Percentiles rank a stretch among this genome's conserved stretches.
Conservation (phyloP, 2,888 invertebrate species). For the Aporophyla lueneburgensis region DNA sequence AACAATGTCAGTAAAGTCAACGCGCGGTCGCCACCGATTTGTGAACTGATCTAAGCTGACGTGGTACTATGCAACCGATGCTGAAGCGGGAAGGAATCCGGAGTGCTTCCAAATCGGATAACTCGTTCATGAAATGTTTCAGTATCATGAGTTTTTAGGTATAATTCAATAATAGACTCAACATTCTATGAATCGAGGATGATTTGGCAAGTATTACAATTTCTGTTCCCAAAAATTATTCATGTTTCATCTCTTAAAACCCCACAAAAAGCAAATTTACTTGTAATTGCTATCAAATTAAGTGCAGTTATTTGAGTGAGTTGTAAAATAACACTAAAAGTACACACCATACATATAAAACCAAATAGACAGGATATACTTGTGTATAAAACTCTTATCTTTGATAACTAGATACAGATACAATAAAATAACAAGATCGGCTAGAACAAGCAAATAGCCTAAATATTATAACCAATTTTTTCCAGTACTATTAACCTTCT, state of each 20-base stretch:
- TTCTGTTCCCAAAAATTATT: neutral
- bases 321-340: too few species aligned
- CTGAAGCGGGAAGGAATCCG: constrained; percentile 59
- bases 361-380: neutral
- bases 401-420: neutral
- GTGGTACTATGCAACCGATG: constrained; percentile 74
- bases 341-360: too few species aligned
- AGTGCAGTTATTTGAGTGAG: too few species aligned
- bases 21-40: constrained; percentile 55
- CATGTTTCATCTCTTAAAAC: too few species aligned
- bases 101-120: constrained; percentile 35
- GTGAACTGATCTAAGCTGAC: constrained; percentile 68
- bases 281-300: too few species aligned
- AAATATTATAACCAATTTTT: neutral
- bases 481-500: neutral
- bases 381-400: neutral
- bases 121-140: neutral
- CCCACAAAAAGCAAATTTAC: too few species aligned
- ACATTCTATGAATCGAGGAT: neutral
- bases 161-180: neutral
- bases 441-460: neutral
- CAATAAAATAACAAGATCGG: neutral
- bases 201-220: neutral
- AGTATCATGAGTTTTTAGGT: neutral
- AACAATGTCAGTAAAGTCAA: constrained; percentile 53